Base-by-base conservation (phyloP, 2,113 vertebrate species). In the Ifrita kowaldi region DNA sequence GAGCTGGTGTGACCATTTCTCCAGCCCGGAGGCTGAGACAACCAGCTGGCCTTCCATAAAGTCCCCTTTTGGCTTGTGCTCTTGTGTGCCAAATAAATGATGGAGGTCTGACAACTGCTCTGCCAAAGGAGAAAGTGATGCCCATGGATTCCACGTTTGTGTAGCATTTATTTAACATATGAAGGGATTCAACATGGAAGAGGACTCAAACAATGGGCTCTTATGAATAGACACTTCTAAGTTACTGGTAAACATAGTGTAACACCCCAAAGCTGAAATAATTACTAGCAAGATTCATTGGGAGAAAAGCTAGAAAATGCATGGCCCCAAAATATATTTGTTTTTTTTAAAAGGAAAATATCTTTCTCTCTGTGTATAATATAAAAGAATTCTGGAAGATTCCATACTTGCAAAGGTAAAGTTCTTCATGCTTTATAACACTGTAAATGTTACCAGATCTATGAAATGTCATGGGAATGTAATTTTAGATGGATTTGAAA, bases 401-500 rank as follows among this genome's bases (percentile, higher is more conserved):
- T 86, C 50, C 10, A 20, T 19, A 5, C 49, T 64, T 92, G 26
- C 19, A 67, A 74, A 94, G 39, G 52, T 84, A 63, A 94, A 75
- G n/a, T 39, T 92, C 67, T 80, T 62, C 39, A 56, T 65, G 47
- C 35, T 92, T 88, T 86, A 27, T 80, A 76, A 80, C 56, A 65
- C 30, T 83, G 63, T 60, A 96, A 90, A 93, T 90, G 79, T 73
- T 96, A 92, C 33, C n/a, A 81, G 39, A 60, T 52, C 47, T 71
- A 77, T 63, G 35, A 95, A 95, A 88, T 77, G 67, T 82, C 82
- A 92, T 13, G 42, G 46, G 47, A 88, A 86, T 63, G 37, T 91
- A 86, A 95, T 93, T 92, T 93, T 80, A 87, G 83, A 44, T 53
- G 70, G 23, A 88, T 92, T 62, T 94, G 70, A 94, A 90, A 91